phyloP scores from a whole-genome alignment of 2,113 vertebrate genomes.

The Bucco capensis region DNA sequence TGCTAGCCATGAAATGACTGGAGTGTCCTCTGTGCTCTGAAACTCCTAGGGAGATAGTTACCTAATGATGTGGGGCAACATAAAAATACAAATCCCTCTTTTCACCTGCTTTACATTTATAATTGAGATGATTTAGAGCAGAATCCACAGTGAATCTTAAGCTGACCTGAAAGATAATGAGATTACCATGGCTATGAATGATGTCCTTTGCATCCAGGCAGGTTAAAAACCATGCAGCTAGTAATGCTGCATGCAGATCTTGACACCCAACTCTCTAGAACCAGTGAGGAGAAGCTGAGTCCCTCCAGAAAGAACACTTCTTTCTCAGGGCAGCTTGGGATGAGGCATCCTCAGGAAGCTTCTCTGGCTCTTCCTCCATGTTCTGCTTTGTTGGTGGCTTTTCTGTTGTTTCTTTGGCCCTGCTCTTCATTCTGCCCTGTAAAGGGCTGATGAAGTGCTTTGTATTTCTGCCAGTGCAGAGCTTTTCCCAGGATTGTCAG shows the following conservation, averaged over 20 bases:
- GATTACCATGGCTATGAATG: slow-evolving; percentile 26
- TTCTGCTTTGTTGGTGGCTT: too few species aligned
- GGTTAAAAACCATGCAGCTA: neutral
- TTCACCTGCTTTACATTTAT: slow-evolving; percentile 59
- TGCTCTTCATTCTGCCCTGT: neutral
- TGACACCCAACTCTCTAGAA: neutral
- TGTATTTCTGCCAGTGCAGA: neutral
- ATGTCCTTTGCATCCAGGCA: neutral
- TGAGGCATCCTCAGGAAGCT: too few species aligned
- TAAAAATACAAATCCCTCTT: slow-evolving; percentile 49
- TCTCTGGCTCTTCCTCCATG: neutral
- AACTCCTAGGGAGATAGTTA: slow-evolving; percentile 28
- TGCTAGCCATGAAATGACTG: too few species aligned
- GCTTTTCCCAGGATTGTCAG: neutral
- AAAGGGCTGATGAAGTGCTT: neutral
- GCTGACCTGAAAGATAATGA: slow-evolving; percentile 68
- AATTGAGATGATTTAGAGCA: slow-evolving; percentile 54
- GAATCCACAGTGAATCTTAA: slow-evolving; percentile 43
- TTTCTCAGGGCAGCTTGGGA: too few species aligned
- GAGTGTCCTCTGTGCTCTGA: slow-evolving; percentile 10
- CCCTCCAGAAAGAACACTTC: too few species aligned
- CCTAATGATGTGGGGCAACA: slow-evolving; percentile 42
- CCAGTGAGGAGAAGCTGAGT: too few species aligned
- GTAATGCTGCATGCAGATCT: neutral
- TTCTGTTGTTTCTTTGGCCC: too few species aligned